Conservation (phyloP, 2,113 vertebrate genomes). For the Bubo bubo region DNA sequence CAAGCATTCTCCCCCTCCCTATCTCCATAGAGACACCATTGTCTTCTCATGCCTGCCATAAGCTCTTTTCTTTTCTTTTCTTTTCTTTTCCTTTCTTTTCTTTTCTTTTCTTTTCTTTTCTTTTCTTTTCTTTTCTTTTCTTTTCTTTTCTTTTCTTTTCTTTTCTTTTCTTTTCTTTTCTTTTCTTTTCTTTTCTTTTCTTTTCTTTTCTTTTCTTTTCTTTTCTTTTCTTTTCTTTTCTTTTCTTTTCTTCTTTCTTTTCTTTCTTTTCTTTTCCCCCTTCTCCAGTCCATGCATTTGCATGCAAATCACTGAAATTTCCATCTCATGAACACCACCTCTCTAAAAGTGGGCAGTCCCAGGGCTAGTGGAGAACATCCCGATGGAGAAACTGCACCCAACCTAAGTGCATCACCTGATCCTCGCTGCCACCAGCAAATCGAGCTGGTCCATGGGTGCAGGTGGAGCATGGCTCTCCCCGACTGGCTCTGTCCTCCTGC, state of each 20-base stretch:
- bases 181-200: too few relatives aligned
- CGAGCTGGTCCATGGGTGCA: rapidly evolving
- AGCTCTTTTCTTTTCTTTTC: neutral
- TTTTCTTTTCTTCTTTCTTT: too few relatives aligned
- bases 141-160: too few relatives aligned
- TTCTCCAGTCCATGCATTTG: neutral
- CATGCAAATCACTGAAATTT: neutral
- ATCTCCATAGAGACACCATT: neutral
- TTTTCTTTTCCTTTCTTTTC: too few relatives aligned
- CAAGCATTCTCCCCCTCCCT: neutral
- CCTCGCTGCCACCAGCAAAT: neutral
- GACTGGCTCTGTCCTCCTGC: neutral
- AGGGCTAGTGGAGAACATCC: rapidly evolving
- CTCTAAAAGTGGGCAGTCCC: neutral
- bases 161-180: too few relatives aligned
- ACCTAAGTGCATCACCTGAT: rapidly evolving
- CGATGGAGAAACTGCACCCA: rapidly evolving
- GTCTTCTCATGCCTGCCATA: neutral
- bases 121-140: neutral
- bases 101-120: too few relatives aligned
- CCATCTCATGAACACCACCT: rapidly evolving
- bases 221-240: too few relatives aligned
- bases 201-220: too few relatives aligned
- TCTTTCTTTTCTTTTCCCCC: too few relatives aligned
- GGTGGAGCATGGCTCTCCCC: neutral